Conservation (phyloP, 1,140 invertebrate genomes). For the Nebria ingens region DNA sequence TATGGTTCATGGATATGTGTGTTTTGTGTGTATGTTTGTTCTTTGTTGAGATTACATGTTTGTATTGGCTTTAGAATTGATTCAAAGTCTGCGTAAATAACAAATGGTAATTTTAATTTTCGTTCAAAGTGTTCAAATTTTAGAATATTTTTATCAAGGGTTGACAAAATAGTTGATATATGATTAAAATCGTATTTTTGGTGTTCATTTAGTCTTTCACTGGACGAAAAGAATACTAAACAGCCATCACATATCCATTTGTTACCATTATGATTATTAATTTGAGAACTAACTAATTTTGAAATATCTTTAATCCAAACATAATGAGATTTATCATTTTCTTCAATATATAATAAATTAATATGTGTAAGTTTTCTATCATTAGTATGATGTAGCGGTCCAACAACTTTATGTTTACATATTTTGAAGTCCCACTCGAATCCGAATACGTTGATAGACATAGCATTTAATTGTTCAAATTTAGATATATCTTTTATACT, state of each 20-base stretch:
- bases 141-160: not conserved
- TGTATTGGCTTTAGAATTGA: conserved; percentile 16
- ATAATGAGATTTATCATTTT: conserved; percentile 8
- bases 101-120: conserved; percentile 6
- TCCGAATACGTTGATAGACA: not conserved
- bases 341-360: conserved; percentile 10
- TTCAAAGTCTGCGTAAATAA: conserved; percentile 23
- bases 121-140: not conserved
- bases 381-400: conserved; percentile 10
- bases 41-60: conserved; percentile 11
- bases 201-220: not conserved
- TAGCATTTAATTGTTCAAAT: not conserved
- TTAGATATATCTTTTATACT: not conserved
- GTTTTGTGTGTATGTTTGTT: conserved; percentile 10
- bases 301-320: conserved; percentile 13
- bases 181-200: conserved; percentile 12
- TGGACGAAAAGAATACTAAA: conserved; percentile 2
- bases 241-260: conserved; percentile 11
- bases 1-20: conserved; percentile 26
- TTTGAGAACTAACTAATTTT: conserved; percentile 8
- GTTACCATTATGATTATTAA: not conserved
- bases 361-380: conserved; percentile 7
- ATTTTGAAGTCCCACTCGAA: not conserved
- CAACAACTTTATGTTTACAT: conserved; percentile 3
- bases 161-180: conserved; percentile 3